A percentile compares a stretch with the other conserved stretches of the same genome.
phyloP scores from a whole-genome alignment of 1,140 invertebrate genomes.

The Solenopsis invicta region DNA sequence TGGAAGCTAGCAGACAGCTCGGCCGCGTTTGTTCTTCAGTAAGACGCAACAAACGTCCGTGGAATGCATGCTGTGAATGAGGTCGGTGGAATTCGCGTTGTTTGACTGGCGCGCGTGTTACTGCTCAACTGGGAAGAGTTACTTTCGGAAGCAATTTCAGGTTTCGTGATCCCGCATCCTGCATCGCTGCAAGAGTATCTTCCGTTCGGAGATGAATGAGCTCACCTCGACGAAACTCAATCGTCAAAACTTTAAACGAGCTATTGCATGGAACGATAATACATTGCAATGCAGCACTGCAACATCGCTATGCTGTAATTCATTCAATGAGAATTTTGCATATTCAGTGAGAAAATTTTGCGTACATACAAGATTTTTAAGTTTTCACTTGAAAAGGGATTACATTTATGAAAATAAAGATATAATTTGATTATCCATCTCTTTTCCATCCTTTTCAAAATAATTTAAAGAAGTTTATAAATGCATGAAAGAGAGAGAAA shows the following conservation, averaged over 20 bases:
- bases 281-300: not conserved
- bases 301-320: not conserved
- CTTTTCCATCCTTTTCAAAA: no score
- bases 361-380: not conserved
- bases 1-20: conserved; percentile 5
- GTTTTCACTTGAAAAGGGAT: not conserved
- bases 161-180: conserved; percentile 17
- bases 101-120: conserved; percentile 43
- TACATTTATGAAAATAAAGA: not conserved
- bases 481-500: no score
- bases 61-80: conserved; percentile 38
- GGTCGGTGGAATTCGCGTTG: conserved; percentile 44
- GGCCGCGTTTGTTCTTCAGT: conserved; percentile 12
- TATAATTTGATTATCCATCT: not conserved
- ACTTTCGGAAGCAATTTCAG: conserved; percentile 54
- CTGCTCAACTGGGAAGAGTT: conserved; percentile 35
- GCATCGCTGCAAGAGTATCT: not conserved
- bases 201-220: conserved; percentile 22
- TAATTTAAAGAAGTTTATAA: not conserved
- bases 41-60: conserved; percentile 28
- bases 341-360: not conserved
- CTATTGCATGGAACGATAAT: not conserved
- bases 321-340: not conserved
- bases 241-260: conserved; percentile 43
- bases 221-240: conserved; percentile 24